Conservation (phyloP, 92 coral and sea anemone species). For the Montipora capitata region DNA sequence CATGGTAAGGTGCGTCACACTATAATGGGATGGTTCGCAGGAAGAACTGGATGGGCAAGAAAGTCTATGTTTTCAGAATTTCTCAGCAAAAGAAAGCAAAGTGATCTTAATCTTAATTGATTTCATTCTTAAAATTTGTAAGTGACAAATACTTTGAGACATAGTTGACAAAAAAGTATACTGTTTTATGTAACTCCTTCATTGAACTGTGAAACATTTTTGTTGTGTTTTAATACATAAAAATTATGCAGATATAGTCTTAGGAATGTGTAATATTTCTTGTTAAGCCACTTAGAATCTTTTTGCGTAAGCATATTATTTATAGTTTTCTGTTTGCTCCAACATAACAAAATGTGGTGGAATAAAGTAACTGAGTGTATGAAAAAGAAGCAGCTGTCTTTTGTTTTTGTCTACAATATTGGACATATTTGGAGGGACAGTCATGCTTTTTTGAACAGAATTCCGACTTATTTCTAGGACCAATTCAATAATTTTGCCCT, state of each 20-base stretch:
- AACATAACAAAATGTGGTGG: constrained; percentile 17
- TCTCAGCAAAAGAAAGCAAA: too few relatives aligned
- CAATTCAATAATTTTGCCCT: too few relatives aligned
- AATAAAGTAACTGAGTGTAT: not conserved
- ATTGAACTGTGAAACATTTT: not conserved
- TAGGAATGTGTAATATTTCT: too few relatives aligned
- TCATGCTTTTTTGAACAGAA: too few relatives aligned
- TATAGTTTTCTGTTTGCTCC: constrained; percentile 5
- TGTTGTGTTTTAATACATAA: not conserved
- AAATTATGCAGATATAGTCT: too few relatives aligned
- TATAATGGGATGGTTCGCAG: not conserved
- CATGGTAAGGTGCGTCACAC: too few relatives aligned
- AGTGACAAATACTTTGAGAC: not conserved
- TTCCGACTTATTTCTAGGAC: too few relatives aligned
- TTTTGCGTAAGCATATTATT: not conserved
- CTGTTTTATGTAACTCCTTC: not conserved
- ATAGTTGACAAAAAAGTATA: too few relatives aligned
- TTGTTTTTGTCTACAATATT: too few relatives aligned
- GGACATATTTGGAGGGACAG: too few relatives aligned
- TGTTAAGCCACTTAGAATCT: too few relatives aligned
- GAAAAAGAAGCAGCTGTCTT: not conserved
- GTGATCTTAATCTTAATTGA: too few relatives aligned
- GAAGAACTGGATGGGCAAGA: not conserved
- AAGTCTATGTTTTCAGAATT: not conserved
- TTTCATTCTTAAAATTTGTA: not conserved